Conservation (phyloP, 2,888 invertebrate species). For the Melolontha melolontha region DNA sequence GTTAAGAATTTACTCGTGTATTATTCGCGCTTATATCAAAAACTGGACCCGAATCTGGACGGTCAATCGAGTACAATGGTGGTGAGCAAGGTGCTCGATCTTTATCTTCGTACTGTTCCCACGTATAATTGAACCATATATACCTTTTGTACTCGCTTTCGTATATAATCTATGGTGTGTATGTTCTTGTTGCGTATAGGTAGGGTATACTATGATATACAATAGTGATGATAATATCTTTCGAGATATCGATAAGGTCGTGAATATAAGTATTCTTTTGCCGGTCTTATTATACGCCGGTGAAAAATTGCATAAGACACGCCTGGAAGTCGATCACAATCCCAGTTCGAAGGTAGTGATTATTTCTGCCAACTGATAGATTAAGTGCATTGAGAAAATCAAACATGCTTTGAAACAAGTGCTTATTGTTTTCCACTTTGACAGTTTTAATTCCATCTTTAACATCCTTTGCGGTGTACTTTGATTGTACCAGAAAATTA, state of each 20-base stretch:
- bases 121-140: constrained; percentile 48
- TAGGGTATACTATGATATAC: constrained; percentile 40
- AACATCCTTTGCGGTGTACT: no score
- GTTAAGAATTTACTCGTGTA: no score
- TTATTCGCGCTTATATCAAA: no score
- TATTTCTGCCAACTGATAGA: neutral
- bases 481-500: no score
- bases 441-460: no score
- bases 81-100: constrained; percentile 49
- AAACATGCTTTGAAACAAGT: no score
- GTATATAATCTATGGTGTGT: constrained; percentile 15
- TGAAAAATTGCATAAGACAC: constrained; percentile 19
- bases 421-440: no score
- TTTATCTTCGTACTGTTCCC: constrained; percentile 48
- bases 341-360: neutral
- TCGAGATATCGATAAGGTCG: constrained; percentile 36
- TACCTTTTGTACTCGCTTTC: constrained; percentile 41
- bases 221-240: constrained; percentile 38
- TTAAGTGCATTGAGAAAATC: no score
- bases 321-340: constrained; percentile 10
- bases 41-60: constrained; percentile 3
- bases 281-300: constrained; percentile 32
- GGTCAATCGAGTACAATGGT: constrained; percentile 24
- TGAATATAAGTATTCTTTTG: constrained; percentile 33
- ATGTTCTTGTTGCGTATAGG: constrained; percentile 7